Conservation (phyloP, 2,888 invertebrate genomes). For the Deilephila porcellus region DNA sequence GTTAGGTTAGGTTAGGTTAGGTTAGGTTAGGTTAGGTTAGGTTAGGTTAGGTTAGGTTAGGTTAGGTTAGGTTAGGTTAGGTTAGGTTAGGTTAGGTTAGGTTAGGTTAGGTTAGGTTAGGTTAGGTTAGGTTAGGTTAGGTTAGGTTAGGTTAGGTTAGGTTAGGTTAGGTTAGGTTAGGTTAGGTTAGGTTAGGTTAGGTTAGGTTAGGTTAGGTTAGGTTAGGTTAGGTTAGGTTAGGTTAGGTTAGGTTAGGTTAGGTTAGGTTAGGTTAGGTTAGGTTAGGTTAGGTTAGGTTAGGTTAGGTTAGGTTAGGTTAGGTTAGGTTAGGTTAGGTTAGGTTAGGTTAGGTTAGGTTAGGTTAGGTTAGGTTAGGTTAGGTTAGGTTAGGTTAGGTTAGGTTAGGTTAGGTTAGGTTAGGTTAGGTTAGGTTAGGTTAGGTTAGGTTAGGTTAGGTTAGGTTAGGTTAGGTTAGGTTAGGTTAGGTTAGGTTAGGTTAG, state of each 20-base stretch:
- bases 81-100: conserved; percentile 31
- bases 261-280: conserved; percentile 34
- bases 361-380: conserved; percentile 48
- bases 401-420: conserved; percentile 1
- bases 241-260: conserved; percentile 33
- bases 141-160: conserved; percentile 34
- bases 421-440: conserved; percentile 1
- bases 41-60: conserved; percentile 18
- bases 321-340: conserved; percentile 43
- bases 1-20: conserved; percentile 27
- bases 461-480: conserved; percentile 27
- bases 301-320: conserved; percentile 36
- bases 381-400: conserved; percentile 39
- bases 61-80: conserved; percentile 28
- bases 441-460: neutral
- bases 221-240: conserved; percentile 36
- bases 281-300: conserved; percentile 33
- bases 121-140: conserved; percentile 28
- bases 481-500: conserved; percentile 27
- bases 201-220: conserved; percentile 37
- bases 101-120: conserved; percentile 28
- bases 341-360: conserved; percentile 44
- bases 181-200: conserved; percentile 36
- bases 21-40: conserved; percentile 11
- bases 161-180: conserved; percentile 36